Percentiles rank a stretch among this genome's conserved stretches.
Evolutionary conservation across 2,888 invertebrate genomes (phyloP).

Genomic region (Polydesmus complanatus): DNA sequence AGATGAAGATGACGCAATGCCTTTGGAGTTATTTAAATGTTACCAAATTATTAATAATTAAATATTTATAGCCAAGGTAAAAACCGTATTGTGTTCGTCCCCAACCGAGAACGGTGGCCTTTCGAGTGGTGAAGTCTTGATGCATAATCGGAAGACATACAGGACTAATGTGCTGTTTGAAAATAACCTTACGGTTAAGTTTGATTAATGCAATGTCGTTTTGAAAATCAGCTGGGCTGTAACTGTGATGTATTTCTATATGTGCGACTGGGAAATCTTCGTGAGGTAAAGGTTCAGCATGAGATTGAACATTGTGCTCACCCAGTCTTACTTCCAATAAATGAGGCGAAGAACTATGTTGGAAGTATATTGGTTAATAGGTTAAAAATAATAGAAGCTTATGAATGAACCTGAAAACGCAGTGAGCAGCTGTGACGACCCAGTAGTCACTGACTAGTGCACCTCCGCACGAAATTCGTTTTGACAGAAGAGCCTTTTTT

Average conservation of each 20-base stretch:
- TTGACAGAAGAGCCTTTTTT: conserved; percentile 75
- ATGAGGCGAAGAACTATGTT: conserved; percentile 15
- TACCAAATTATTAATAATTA: background rate
- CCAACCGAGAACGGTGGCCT: conserved; percentile 84
- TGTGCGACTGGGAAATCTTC: conserved; percentile 78
- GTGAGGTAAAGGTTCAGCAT: conserved; percentile 61
- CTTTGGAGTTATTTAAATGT: conserved; percentile 22
- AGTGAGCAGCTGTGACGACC: conserved; percentile 81
- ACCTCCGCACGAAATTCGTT: conserved; percentile 82
- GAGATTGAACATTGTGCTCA: conserved; percentile 65
- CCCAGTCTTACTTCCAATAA: conserved; percentile 66
- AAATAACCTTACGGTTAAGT: conserved; percentile 58
- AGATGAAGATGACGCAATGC: conserved; percentile 58
- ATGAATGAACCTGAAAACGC: conserved; percentile 29
- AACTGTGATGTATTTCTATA: conserved; percentile 76
- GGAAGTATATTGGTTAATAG: too few species aligned
- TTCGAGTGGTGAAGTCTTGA: conserved; percentile 65
- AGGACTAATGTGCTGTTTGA: conserved; percentile 82
- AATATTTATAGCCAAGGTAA: background rate
- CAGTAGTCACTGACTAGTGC: conserved; percentile 77
- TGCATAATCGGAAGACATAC: conserved; percentile 70
- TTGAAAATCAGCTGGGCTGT: conserved; percentile 78
- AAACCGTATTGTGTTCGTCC: conserved; percentile 78
- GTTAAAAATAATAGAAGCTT: too few species aligned
- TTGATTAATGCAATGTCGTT: conserved; percentile 60